A percentile compares a stretch with the other conserved stretches of the same genome.
phyloP scores from a whole-genome alignment of 2,797 vertebrate genomes.

The Sternotherus odoratus region DNA sequence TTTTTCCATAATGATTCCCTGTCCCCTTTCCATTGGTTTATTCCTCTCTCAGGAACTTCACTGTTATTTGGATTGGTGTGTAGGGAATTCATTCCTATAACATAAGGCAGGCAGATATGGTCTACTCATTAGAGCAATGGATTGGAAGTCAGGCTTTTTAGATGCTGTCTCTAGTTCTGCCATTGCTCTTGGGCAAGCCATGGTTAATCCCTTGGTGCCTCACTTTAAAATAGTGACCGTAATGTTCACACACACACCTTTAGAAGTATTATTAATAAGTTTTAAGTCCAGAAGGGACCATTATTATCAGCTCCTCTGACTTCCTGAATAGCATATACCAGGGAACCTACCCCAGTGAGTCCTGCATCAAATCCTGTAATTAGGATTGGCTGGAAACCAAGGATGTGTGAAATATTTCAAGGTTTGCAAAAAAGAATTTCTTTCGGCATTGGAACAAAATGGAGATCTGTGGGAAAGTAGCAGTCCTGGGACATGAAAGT shows the following conservation, averaged over 20 bases:
- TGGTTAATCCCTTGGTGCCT: background rate
- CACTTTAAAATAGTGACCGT: background rate
- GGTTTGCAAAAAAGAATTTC: background rate
- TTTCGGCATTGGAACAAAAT: background rate
- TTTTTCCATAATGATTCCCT: background rate
- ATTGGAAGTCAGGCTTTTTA: background rate
- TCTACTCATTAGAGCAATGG: background rate
- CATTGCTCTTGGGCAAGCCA: background rate
- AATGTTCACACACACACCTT: background rate
- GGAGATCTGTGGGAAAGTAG: background rate
- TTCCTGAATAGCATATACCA: background rate
- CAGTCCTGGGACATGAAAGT: background rate
- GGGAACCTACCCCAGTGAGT: background rate
- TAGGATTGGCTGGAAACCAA: background rate
- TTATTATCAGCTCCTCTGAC: background rate
- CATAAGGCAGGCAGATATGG: background rate
- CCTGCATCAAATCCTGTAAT: background rate
- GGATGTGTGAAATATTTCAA: background rate
- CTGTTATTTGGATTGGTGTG: background rate
- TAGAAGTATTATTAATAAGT: background rate
- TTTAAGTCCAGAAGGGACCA: background rate
- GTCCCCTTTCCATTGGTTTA: background rate
- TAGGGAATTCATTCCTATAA: background rate
- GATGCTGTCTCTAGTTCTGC: background rate
- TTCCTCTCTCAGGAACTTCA: background rate